phyloP scores from a whole-genome alignment of 2,888 invertebrate genomes.

The Megaustenia siamemsis region DNA sequence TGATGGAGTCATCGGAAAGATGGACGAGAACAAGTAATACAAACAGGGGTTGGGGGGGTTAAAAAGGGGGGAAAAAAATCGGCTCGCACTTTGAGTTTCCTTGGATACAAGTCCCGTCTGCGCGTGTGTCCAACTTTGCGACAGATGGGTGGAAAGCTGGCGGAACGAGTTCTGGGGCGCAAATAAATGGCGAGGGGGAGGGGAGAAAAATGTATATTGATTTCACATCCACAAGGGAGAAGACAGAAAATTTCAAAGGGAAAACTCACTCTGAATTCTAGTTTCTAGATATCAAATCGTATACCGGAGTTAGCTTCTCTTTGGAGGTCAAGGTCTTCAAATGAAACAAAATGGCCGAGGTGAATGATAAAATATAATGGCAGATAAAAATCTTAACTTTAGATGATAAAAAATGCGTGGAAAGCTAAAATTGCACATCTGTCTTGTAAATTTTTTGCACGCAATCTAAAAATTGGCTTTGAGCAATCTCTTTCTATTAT shows the following conservation, averaged over 20 bases:
- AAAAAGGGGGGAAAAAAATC: neutral
- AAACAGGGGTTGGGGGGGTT: too few species aligned
- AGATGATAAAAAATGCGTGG: neutral
- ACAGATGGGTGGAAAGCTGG: slow-evolving; percentile 31
- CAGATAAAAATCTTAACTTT: neutral
- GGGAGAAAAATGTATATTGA: slow-evolving; percentile 6
- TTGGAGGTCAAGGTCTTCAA: neutral
- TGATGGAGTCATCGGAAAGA: neutral
- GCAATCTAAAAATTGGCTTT: neutral
- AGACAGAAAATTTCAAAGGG: neutral
- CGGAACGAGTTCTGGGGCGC: neutral
- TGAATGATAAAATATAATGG: neutral
- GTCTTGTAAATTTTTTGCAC: neutral
- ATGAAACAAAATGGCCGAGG: neutral
- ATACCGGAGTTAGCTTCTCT: too few species aligned
- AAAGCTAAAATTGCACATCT: slow-evolving; percentile 9
- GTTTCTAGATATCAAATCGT: neutral
- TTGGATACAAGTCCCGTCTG: neutral
- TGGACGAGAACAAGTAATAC: neutral
- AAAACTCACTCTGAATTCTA: neutral
- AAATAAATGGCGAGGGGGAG: neutral
- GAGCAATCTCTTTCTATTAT: too few species aligned
- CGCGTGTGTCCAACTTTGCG: slow-evolving; percentile 1
- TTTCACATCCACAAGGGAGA: neutral
- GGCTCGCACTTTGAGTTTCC: neutral